Evolutionary conservation across 1,140 invertebrate species (phyloP), one percentile per base, ranked within the genome.

Genomic region (Kradibia gibbosae): DNA sequence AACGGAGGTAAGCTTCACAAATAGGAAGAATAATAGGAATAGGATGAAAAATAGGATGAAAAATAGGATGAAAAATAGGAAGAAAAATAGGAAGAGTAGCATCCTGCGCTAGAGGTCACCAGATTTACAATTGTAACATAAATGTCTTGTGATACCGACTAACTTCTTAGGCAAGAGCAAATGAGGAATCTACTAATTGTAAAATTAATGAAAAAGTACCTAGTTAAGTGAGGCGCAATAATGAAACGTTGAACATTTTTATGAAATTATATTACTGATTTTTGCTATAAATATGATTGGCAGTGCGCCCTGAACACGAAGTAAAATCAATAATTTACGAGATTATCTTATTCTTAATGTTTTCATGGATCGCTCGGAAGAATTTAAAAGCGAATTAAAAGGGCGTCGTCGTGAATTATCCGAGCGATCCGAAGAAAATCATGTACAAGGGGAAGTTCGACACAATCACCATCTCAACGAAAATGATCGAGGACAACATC

Each of bases 131-230:
- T 73, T 73, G 20, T 20, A 80, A 83, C 75, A 34, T 67, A 76
- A 76, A 78, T 53, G 83, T 84, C 81, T 84, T 85, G 85, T 84
- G 83, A 85, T 85, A 85, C 53, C 73, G 45, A 81, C 62, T 8
- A 70, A 77, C 50, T 71, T 82, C 74, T 77, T 72, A 82, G 55
- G 42, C 57, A 62, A 72, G 74, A 84, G 36, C 72, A 70, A 81
- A 73, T 73, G 65, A 78, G 65, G 74, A 60, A 84, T 67, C 78
- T 75, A 75, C 80, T 83, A 74, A 84, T 83, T 83, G 83, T 74
- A 50, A 82, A 78, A 70, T 78, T 75, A 82, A 78, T 55, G 36
- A 81, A 71, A 22, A 81, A 55, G 74, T 53, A 78, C 53, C 42
- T 70, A 65, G 17, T 78, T 78, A 50, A 39, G 45, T 74, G 17